Base-by-base conservation (phyloP, 1,140 invertebrate species). In the Philopotamus ludificatus region DNA sequence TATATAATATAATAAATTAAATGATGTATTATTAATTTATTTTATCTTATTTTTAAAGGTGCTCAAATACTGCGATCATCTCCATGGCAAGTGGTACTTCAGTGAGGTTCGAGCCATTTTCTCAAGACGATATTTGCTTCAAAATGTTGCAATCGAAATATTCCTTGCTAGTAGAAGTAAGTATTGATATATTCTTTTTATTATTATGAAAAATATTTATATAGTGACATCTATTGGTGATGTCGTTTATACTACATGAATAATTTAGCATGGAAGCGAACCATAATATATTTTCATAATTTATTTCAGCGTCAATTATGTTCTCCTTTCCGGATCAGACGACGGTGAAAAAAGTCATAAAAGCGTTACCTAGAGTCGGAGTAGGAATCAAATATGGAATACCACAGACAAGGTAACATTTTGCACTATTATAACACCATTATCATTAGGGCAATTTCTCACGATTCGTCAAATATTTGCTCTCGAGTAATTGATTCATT, bases 371-470 rank as follows among this genome's bases (percentile, higher is more conserved):
- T 1, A 84, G 95, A 57, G 96, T 99, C 67, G 97, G 97, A n/a
- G 95, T 99, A 28, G 97, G 97, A 70, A 95, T 98, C 80, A 99
- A 99, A 81, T 99, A 99, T 76, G 97, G 97, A 67, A 94, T 99
- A 72, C 93, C 94, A 22, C 97, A 99, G 83, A 96, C 94, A 62
- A 90, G 93, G 90, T 93, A 79, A 84, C 15, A 51, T 10, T n/a
- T 47, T 47, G 18, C 12, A 22, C 4, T 10, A 25, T 39, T 9
- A 41, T 39, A 41, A 57, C 26, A 4, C 2, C 2, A 2, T 4
- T 9, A 21, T 12, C 41, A 12, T 57, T 18, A 25, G n/a, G 10
- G 42, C 22, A 50, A 20, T 57, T 45, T 3, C 15, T 26, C 22
- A 18, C 25, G 39, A 10, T 12, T n/a, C 50, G 50, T n/a, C 50